Base-by-base conservation (phyloP, 2,888 invertebrate species). In the Apamea sordens region DNA sequence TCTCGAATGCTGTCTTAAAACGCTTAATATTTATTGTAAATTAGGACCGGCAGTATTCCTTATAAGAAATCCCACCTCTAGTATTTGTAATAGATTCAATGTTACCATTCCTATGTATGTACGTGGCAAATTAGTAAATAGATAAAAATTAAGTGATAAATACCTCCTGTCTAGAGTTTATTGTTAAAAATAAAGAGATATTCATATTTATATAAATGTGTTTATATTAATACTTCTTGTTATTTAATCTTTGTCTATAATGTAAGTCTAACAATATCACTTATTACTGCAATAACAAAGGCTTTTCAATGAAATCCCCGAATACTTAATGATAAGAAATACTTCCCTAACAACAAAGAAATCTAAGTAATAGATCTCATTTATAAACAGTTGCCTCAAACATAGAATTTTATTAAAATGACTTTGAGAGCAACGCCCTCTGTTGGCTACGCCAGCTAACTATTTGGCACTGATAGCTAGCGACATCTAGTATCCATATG, bases 101-200 rank as follows among this genome's bases (percentile, higher is more conserved):
- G 89, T 92, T 91, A 89, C 84, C 89, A 90, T 90, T 92, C 90
- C 88, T 92, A 91, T 91, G 80, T 90, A 92, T 90, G 87, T 92
- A 91, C 83, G 92, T 93, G 91, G 90, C 90, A 91, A 92, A 92
- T 86, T 91, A 93, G 90, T 88, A 84, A 88, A 89, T 94, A 92
- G 89, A 90, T 90, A 91, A 89, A 84, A 90, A 89, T 77, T 94
- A 94, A 93, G 94, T 94, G 92, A 94, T 93, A 94, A 94, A 94
- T 95, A 96, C 95, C 94, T 95, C 94, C 95, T 96, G 95, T 96
- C 95, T 96, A 96, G 95, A 96, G 93, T 94, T 94, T 95, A 96
- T 95, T 96, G 96, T 96, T 96, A 94, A 91, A 92, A 95, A 95
- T 96, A 96, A 96, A 96, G 94, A 95, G 92, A 95, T 95, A 96